phyloP scores from a whole-genome alignment of 2,113 vertebrate species.

The Oncorhynchus tshawytscha region DNA sequence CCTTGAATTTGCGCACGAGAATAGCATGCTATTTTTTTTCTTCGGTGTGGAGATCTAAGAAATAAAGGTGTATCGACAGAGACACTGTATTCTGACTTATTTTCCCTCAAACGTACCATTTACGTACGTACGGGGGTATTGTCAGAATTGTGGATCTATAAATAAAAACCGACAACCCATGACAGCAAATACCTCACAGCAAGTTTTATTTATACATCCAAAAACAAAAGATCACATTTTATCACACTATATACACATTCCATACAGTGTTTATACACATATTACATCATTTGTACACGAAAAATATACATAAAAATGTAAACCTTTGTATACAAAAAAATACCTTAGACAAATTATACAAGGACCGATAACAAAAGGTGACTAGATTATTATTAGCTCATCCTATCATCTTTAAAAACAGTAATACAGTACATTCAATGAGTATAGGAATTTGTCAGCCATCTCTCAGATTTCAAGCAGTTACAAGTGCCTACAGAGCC shows the following conservation, averaged over 20 bases:
- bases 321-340: conserved; percentile 99
- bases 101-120: too few species aligned
- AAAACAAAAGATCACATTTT: conserved; percentile 96
- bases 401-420: conserved; percentile 86
- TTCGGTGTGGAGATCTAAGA: too few species aligned
- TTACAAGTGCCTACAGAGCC: conserved; percentile 76
- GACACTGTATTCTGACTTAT: too few species aligned
- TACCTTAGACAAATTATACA: conserved; percentile 99
- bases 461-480: conserved; percentile 82
- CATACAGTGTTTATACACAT: conserved; percentile 99
- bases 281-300: conserved; percentile 99
- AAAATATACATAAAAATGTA: conserved; percentile 99
- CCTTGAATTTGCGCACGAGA: too few species aligned
- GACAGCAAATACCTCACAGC: conserved; percentile 90
- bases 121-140: background rate
- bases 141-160: background rate
- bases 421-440: conserved; percentile 99
- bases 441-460: conserved; percentile 87
- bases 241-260: conserved; percentile 99
- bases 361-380: conserved; percentile 99
- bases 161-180: conserved; percentile 9
- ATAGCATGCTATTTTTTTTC: too few species aligned
- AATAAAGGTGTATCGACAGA: too few species aligned
- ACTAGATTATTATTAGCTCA: conserved; percentile 94
- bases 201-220: conserved; percentile 99